Conservation (phyloP, 2,113 vertebrate species). For the Epinephelus moara region DNA sequence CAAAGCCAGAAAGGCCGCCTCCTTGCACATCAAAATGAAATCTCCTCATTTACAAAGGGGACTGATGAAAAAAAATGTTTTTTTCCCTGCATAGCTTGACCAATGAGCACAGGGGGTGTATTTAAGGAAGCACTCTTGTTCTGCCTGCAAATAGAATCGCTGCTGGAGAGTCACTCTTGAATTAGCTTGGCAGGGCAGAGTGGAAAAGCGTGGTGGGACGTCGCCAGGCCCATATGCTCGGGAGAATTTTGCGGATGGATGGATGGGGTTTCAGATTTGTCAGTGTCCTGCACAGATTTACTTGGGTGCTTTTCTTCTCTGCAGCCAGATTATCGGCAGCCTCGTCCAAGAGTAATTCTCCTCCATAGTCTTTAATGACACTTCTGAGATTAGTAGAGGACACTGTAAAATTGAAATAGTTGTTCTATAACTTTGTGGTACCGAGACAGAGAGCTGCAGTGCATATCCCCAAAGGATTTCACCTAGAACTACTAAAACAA, state of each 20-base stretch:
- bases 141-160: slow-evolving; percentile 80
- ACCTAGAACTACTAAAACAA: neutral
- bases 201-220: slow-evolving; percentile 84
- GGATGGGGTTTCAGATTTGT: slow-evolving; percentile 67
- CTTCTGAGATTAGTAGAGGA: slow-evolving; percentile 40
- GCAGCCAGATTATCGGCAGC: slow-evolving; percentile 56
- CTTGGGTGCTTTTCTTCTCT: slow-evolving; percentile 43
- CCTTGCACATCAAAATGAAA: slow-evolving; percentile 33
- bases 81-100: slow-evolving; percentile 33
- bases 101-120: slow-evolving; percentile 70
- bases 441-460: neutral
- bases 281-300: slow-evolving; percentile 60
- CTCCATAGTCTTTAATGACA: slow-evolving; percentile 41
- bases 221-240: slow-evolving; percentile 83
- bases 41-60: slow-evolving; percentile 33
- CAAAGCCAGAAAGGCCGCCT: slow-evolving; percentile 35
- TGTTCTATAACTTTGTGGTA: neutral
- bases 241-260: slow-evolving; percentile 67
- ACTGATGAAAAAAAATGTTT: slow-evolving; percentile 12
- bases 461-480: neutral
- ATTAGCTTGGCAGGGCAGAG: slow-evolving; percentile 84
- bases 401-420: slow-evolving; percentile 2
- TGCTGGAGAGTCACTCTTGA: slow-evolving; percentile 82
- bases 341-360: slow-evolving; percentile 48
- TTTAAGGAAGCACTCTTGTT: slow-evolving; percentile 78